Percentiles rank a stretch among this genome's conserved stretches.
Conservation (phyloP, 1,140 invertebrate species). For the Onthophagus taurus region DNA sequence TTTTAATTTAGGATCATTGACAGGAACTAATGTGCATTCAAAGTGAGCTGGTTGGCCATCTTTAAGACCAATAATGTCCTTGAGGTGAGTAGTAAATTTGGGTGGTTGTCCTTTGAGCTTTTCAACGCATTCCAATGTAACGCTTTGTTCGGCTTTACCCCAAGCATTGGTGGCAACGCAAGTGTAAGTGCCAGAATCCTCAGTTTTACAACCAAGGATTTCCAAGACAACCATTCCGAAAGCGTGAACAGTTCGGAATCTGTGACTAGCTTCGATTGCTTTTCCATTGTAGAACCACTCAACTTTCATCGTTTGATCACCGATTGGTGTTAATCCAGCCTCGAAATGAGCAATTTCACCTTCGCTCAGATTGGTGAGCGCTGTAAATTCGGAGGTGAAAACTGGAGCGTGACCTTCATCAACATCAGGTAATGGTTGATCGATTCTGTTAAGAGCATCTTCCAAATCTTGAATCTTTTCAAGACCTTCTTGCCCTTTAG, state of each 20-base stretch:
- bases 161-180: slow-evolving; percentile 83
- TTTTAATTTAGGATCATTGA: slow-evolving; percentile 87
- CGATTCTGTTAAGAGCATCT: slow-evolving; percentile 67
- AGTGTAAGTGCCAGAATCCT: slow-evolving; percentile 79
- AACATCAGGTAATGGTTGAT: slow-evolving; percentile 53
- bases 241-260: slow-evolving; percentile 83
- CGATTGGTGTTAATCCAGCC: slow-evolving; percentile 83
- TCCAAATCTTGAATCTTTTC: slow-evolving; percentile 86
- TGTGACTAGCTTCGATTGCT: slow-evolving; percentile 75
- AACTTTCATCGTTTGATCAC: slow-evolving; percentile 92
- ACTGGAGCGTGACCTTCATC: slow-evolving; percentile 75
- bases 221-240: slow-evolving; percentile 94
- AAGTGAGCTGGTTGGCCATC: slow-evolving; percentile 89
- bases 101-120: slow-evolving; percentile 77
- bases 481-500: slow-evolving; percentile 82
- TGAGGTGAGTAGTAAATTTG: slow-evolving; percentile 78
- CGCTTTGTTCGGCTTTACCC: slow-evolving; percentile 77
- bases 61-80: slow-evolving; percentile 74
- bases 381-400: slow-evolving; percentile 79
- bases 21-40: slow-evolving; percentile 82
- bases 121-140: slow-evolving; percentile 74
- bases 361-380: slow-evolving; percentile 71
- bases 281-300: slow-evolving; percentile 97
- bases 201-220: slow-evolving; percentile 80
- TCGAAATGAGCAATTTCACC: slow-evolving; percentile 92